These are phyloP conservation scores for Onthophagus taurus DNA, from an alignment of 1,140 invertebrate genomes.

Conservation along the genomic window DNA sequence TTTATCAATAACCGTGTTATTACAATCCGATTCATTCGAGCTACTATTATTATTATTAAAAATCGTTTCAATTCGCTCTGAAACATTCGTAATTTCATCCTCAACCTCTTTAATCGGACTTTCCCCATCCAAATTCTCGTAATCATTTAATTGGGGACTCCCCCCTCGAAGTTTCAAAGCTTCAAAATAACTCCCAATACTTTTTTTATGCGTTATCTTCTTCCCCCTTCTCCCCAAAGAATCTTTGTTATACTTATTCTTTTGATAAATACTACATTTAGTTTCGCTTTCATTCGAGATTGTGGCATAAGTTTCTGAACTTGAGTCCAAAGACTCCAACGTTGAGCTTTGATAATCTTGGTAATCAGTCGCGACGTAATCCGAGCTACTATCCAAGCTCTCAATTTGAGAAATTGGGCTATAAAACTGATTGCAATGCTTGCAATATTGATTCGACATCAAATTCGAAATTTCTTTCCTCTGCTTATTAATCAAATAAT, in stretches of 20 bases:
- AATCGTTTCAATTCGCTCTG: conserved; percentile 43
- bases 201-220: conserved; percentile 44
- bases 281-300: conserved; percentile 38
- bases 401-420: conserved; percentile 45
- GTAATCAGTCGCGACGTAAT: conserved; percentile 40
- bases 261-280: conserved; percentile 47
- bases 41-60: conserved; percentile 20
- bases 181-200: conserved; percentile 43
- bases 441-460: conserved; percentile 41
- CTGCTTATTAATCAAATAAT: conserved; percentile 58
- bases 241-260: conserved; percentile 49
- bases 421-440: conserved; percentile 47
- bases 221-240: conserved; percentile 43
- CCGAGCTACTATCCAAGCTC: conserved; percentile 47
- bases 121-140: conserved; percentile 45
- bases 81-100: conserved; percentile 46
- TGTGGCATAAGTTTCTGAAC: conserved; percentile 46
- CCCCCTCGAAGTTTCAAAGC: conserved; percentile 41
- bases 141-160: conserved; percentile 42
- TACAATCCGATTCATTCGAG: conserved; percentile 20
- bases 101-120: too few species aligned
- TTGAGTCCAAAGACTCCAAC: conserved; percentile 45
- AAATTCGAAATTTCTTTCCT: conserved; percentile 57
- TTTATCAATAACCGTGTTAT: conserved; percentile 21
- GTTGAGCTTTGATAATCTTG: conserved; percentile 32